phyloP scores from a whole-genome alignment of 2,113 vertebrate species.

The Tricholaema leucomelas region DNA sequence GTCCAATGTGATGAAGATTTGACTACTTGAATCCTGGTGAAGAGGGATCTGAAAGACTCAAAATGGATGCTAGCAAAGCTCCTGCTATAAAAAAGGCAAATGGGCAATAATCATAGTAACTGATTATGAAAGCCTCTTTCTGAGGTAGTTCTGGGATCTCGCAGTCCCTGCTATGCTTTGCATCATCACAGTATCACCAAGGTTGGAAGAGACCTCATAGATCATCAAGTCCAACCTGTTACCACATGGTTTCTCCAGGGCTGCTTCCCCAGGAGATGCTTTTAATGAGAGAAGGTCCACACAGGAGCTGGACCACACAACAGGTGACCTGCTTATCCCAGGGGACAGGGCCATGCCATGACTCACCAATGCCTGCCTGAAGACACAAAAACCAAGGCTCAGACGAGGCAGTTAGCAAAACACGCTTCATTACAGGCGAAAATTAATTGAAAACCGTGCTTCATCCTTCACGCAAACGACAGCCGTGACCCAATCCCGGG shows the following conservation, averaged over 20 bases:
- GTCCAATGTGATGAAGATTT: no score
- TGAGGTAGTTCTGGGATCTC: fast-evolving
- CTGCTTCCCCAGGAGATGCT: background rate
- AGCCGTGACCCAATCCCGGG: background rate
- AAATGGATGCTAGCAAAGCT: background rate
- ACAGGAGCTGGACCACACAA: fast-evolving
- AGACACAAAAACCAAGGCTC: fast-evolving
- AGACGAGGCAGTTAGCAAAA: fast-evolving
- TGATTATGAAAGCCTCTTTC: background rate
- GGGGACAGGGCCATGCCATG: fast-evolving
- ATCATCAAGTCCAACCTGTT: no score
- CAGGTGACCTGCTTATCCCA: background rate
- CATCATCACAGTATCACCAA: no score
- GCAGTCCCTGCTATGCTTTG: fast-evolving
- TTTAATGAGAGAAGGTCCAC: fast-evolving
- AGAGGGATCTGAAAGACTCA: background rate
- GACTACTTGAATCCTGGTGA: background rate
- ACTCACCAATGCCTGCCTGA: fast-evolving
- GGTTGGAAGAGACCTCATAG: no score
- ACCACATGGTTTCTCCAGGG: background rate
- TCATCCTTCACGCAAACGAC: background rate
- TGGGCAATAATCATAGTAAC: background rate
- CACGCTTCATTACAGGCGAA: fast-evolving
- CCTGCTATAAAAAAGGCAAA: background rate
- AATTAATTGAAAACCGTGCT: fast-evolving